phyloP scores from a whole-genome alignment of 1,140 invertebrate species.

The Drosophila melanica region DNA sequence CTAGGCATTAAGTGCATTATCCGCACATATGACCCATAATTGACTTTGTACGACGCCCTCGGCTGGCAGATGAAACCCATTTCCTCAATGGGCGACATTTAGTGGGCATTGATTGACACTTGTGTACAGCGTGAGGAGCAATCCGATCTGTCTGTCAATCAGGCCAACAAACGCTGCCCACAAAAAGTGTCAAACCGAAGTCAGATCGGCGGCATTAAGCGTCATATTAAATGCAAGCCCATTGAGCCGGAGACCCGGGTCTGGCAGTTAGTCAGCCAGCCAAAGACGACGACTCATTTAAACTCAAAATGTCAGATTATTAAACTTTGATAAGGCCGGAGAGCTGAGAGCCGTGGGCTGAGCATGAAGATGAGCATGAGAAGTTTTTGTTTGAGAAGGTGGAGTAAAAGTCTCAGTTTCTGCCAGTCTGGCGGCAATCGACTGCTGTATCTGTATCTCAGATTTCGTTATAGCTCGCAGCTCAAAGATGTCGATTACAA shows the following conservation, averaged over 20 bases:
- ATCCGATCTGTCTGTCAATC: slow-evolving; percentile 59
- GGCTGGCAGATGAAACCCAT: slow-evolving; percentile 25
- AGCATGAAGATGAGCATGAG: too few species aligned
- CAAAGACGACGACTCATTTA: slow-evolving; percentile 57
- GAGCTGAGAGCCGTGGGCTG: too few species aligned
- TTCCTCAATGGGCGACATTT: slow-evolving; percentile 47
- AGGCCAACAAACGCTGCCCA: slow-evolving; percentile 45
- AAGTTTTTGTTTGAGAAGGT: slow-evolving; percentile 25
- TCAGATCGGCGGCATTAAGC: slow-evolving; percentile 69
- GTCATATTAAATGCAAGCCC: slow-evolving; percentile 65
- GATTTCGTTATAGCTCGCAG: slow-evolving; percentile 54
- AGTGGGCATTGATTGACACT: slow-evolving; percentile 55
- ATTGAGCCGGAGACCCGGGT: slow-evolving; percentile 25
- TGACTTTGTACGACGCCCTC: slow-evolving; percentile 36
- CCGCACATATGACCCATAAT: slow-evolving; percentile 47
- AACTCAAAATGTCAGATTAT: slow-evolving; percentile 81
- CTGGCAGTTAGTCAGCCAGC: slow-evolving; percentile 16
- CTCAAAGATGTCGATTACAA: slow-evolving; percentile 68
- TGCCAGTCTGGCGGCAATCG: neutral
- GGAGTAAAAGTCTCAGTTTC: neutral
- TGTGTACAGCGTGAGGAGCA: slow-evolving; percentile 7
- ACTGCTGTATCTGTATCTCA: slow-evolving; percentile 32
- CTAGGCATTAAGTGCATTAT: slow-evolving; percentile 58
- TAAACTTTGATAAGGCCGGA: slow-evolving; percentile 63
- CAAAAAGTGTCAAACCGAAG: slow-evolving; percentile 74